phyloP scores from a whole-genome alignment of 53 echinoderm and acorn worm genomes.

The Antedon mediterranea region DNA sequence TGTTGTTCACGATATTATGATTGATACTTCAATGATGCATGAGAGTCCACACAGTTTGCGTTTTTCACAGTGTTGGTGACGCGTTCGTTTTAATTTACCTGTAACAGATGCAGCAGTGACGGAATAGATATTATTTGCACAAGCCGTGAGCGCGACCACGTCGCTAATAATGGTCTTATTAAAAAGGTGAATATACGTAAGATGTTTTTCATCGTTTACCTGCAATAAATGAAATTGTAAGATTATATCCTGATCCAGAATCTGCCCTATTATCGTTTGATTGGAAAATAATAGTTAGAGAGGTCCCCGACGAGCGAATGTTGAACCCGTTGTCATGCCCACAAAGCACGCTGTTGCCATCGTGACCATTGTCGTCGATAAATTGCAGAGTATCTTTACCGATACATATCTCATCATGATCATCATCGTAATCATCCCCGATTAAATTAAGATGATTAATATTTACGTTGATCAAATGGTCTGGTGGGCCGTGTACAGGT shows the following conservation, averaged over 20 bases:
- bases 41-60: no score
- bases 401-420: background rate
- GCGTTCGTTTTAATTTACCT: no score
- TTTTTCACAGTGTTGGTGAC: no score
- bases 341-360: background rate
- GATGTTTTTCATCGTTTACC: background rate
- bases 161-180: no score
- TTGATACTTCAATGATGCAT: no score
- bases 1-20: no score
- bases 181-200: no score
- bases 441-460: background rate
- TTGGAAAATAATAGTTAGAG: background rate
- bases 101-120: no score
- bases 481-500: background rate
- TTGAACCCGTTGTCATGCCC: background rate
- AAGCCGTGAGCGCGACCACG: no score
- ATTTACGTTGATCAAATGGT: background rate
- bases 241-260: background rate
- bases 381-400: background rate
- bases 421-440: background rate
- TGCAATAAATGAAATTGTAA: background rate
- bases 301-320: background rate
- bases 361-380: background rate
- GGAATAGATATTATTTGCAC: no score
- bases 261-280: background rate